These are phyloP conservation scores for Prionailurus viverrinus DNA, from an alignment of 2,113 vertebrate genomes.

Conservation along the genomic window DNA sequence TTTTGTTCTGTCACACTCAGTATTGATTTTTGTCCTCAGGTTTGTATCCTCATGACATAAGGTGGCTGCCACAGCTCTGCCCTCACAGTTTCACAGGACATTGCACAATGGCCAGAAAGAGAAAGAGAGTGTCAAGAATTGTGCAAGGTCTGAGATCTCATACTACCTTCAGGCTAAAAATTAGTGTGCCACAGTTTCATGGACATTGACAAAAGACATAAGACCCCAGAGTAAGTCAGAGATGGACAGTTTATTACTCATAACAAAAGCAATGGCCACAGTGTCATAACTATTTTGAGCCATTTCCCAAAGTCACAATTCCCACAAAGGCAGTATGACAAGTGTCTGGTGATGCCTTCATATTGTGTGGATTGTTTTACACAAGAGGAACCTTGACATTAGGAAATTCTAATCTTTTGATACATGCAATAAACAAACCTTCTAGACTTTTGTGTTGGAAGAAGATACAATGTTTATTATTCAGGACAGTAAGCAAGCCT, in stretches of 20 bases:
- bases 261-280: background rate
- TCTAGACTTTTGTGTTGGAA: background rate
- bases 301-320: background rate
- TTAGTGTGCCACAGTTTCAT: background rate
- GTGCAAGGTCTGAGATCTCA: background rate
- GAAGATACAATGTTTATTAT: background rate
- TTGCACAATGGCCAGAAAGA: background rate
- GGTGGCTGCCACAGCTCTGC: background rate
- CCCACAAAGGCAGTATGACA: background rate
- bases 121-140: background rate
- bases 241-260: background rate
- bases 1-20: background rate
- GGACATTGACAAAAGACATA: background rate
- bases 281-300: background rate
- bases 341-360: background rate
- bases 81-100: background rate
- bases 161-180: background rate
- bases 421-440: background rate
- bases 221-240: background rate
- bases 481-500: background rate
- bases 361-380: background rate
- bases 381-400: background rate
- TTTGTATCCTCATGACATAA: background rate
- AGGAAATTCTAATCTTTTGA: background rate
- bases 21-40: background rate